Evolutionary conservation across 2,888 invertebrate genomes (phyloP), one percentile per base, ranked within the genome.

Genomic region (Nasonovia ribisnigri): DNA sequence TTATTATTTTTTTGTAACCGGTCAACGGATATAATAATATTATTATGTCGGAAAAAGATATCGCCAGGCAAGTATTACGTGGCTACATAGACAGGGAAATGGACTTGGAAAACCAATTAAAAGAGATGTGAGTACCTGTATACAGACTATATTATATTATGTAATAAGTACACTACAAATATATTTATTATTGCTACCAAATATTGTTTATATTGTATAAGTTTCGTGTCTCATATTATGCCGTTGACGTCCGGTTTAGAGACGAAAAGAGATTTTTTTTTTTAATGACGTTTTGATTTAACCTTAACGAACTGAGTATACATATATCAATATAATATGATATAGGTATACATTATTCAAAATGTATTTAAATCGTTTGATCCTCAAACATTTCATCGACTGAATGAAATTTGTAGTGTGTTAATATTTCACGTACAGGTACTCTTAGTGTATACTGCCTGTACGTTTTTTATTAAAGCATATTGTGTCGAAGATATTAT

Each of bases 71-170:
- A 51, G 42, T 90, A 20, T 42, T 87, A 3, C 36, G 48, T 86
- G 90, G 93, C 0, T 93, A 93, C 67, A 51, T 93, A 24, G 90
- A 86, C 13, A 67, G 93, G 6, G 93, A 93, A 67, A 93, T 90
- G 42, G 42, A 48, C 29, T 51, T 93, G 20, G 93, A 93, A 90
- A 90, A 90, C 24, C 90, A 51, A 86, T 8, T 93, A 11, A 90
- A 90, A 93, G 93, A 93, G 29, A 67, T 90, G 93, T 93, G n/a
- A 93, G 93, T 93, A 89, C 11, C 46, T 4, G 16, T n/a, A 86
- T 43, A 57, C 26, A 36, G 13, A 51, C 36, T 26, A n/a, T 89
- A 67, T 20, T 29, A 57, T 24, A 24, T 8, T 1, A 29, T 88
- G 11, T 57, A 13, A 13, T 51, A n/a, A 5, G 24, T 24, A 51